These are phyloP conservation scores for Peucedramus taeniatus DNA, from an alignment of 2,113 vertebrate species.

Conservation along the genomic window DNA sequence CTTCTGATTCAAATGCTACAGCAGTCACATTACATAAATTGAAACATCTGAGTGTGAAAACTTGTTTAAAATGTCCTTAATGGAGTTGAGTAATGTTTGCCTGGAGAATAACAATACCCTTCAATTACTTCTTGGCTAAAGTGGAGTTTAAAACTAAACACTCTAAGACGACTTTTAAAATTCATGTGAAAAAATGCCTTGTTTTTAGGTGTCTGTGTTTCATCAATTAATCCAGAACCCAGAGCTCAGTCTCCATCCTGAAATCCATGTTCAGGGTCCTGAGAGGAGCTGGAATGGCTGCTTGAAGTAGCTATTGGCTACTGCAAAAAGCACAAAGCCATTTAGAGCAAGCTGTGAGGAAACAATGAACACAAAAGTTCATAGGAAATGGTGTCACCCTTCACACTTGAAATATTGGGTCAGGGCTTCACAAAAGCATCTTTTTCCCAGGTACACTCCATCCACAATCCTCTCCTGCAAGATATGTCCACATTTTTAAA, in stretches of 20 bases:
- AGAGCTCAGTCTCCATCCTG: neutral
- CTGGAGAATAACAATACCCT: neutral
- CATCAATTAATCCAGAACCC: neutral
- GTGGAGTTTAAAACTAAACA: neutral
- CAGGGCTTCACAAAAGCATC: neutral
- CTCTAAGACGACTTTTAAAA: neutral
- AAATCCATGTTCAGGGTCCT: neutral
- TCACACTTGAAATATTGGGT: neutral
- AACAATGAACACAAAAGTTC: neutral
- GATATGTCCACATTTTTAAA: neutral
- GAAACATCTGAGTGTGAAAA: neutral
- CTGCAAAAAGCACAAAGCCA: neutral
- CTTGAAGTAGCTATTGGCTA: neutral
- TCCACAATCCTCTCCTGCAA: neutral
- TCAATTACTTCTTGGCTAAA: neutral
- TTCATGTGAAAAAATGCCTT: neutral
- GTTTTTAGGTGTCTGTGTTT: neutral
- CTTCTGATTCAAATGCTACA: neutral
- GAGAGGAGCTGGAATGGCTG: neutral
- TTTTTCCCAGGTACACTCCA: neutral
- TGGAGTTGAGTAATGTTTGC: neutral
- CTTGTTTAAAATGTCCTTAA: neutral
- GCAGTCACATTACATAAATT: neutral
- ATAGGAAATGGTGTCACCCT: fast-evolving
- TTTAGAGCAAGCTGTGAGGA: neutral